phyloP scores from a whole-genome alignment of 2,888 invertebrate species.

The Nycteola revayana region DNA sequence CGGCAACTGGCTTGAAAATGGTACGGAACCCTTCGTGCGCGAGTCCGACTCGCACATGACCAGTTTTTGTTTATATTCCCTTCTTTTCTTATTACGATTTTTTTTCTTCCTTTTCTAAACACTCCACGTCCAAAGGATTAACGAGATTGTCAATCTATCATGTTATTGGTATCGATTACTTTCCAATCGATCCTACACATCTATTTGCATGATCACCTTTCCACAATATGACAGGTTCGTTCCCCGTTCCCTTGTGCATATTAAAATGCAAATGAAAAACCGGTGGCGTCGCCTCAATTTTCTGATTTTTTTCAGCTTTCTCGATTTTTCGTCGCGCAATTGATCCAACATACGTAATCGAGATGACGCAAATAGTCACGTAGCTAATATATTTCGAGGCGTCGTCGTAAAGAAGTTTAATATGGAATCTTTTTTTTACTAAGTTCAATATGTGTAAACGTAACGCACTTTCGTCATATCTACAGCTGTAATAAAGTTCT shows the following conservation, averaged over 20 bases:
- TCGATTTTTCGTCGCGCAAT: constrained; percentile 43
- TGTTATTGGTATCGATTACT: too few relatives aligned
- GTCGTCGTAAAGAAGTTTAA: constrained; percentile 64
- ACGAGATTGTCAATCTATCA: too few relatives aligned
- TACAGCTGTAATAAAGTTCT: constrained; percentile 52
- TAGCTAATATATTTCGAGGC: constrained; percentile 62
- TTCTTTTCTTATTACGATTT: too few relatives aligned
- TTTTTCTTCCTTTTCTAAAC: too few relatives aligned
- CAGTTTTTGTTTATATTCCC: too few relatives aligned
- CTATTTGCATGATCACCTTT: constrained; percentile 39
- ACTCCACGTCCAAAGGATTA: too few relatives aligned
- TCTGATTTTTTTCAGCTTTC: constrained; percentile 24
- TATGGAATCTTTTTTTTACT: constrained; percentile 64
- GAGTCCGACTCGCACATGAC: too few relatives aligned
- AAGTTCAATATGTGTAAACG: constrained; percentile 59
- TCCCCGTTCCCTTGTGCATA: constrained; percentile 62
- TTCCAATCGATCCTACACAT: constrained; percentile 30
- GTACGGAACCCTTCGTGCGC: too few relatives aligned
- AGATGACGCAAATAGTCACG: constrained; percentile 63
- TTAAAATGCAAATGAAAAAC: constrained; percentile 78
- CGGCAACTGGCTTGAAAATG: too few relatives aligned
- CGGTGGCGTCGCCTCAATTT: constrained; percentile 35
- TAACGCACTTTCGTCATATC: constrained; percentile 44
- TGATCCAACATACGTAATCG: constrained; percentile 56
- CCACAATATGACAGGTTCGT: constrained; percentile 65